A percentile compares a stretch with the other conserved stretches of the same genome.
Evolutionary conservation across 2,797 vertebrate species (phyloP).

Genomic region (Diglossa cyanea): DNA sequence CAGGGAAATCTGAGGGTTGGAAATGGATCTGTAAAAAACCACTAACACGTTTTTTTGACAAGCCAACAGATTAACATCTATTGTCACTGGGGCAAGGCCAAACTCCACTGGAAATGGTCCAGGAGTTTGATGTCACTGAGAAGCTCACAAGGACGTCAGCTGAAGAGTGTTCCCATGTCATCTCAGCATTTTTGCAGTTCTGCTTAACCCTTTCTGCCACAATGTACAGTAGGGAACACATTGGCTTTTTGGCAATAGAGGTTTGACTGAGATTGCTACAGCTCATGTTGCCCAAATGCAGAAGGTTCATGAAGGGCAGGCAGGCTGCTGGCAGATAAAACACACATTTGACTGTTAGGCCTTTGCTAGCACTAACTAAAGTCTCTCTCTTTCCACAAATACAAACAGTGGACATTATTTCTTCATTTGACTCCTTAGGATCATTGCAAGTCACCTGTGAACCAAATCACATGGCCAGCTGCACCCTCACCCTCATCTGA

Average conservation of each 20-base stretch:
- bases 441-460: background rate
- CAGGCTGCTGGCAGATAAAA: background rate
- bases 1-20: slow-evolving; percentile 55
- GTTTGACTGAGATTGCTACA: background rate
- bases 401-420: background rate
- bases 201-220: background rate
- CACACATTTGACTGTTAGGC: background rate
- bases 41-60: slow-evolving; percentile 48
- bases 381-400: background rate
- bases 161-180: slow-evolving; percentile 26
- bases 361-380: background rate
- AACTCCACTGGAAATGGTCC: slow-evolving; percentile 23
- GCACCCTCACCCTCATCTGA: background rate
- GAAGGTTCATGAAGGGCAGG: background rate
- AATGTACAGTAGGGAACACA: fast-evolving
- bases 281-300: background rate
- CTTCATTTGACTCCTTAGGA: background rate
- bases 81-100: slow-evolving; percentile 68
- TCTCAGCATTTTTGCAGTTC: background rate
- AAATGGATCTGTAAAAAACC: slow-evolving; percentile 43
- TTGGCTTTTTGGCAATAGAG: fast-evolving
- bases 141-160: slow-evolving; percentile 28
- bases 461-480: fast-evolving
- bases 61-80: slow-evolving; percentile 65
- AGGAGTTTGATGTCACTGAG: slow-evolving; percentile 55